phyloP scores from a whole-genome alignment of 2,113 vertebrate species.

The Phylloscopus trochilus region DNA sequence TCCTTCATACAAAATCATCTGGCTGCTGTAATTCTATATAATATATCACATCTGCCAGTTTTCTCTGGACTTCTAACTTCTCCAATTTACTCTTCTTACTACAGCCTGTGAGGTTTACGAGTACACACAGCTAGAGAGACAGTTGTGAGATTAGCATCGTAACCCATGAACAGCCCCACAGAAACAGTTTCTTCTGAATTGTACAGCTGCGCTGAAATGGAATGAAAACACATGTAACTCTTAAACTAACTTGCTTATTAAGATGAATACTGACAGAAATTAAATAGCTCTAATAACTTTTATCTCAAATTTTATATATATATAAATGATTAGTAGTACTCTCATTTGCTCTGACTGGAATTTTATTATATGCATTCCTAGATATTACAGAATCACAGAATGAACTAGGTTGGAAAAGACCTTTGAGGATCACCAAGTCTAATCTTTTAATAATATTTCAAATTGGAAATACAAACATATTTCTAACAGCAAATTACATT shows the following conservation, averaged over 20 bases:
- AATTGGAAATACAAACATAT: neutral
- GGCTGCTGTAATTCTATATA: constrained; percentile 61
- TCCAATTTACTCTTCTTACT: constrained; percentile 59
- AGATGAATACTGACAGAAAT: neutral
- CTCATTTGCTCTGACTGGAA: neutral
- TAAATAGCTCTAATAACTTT: neutral
- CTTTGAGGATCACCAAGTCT: neutral
- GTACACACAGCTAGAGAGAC: constrained; percentile 31
- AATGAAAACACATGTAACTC: constrained; percentile 19
- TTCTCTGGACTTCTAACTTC: constrained; percentile 70
- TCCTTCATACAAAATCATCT: constrained; percentile 53
- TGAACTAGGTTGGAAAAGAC: neutral
- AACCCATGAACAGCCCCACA: constrained; percentile 39
- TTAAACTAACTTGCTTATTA: constrained; percentile 3
- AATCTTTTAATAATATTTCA: neutral
- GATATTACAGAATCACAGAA: neutral
- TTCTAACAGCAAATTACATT: neutral
- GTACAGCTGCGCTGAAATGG: constrained; percentile 28
- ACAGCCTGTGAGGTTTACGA: constrained; percentile 67
- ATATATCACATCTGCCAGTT: constrained; percentile 63
- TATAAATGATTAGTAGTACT: neutral
- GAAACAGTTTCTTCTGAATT: constrained; percentile 43
- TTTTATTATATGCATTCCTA: neutral
- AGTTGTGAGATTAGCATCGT: constrained; percentile 60
- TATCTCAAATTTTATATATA: neutral